Conservation (phyloP, 2,113 vertebrate genomes). For the Ellobius talpinus region DNA sequence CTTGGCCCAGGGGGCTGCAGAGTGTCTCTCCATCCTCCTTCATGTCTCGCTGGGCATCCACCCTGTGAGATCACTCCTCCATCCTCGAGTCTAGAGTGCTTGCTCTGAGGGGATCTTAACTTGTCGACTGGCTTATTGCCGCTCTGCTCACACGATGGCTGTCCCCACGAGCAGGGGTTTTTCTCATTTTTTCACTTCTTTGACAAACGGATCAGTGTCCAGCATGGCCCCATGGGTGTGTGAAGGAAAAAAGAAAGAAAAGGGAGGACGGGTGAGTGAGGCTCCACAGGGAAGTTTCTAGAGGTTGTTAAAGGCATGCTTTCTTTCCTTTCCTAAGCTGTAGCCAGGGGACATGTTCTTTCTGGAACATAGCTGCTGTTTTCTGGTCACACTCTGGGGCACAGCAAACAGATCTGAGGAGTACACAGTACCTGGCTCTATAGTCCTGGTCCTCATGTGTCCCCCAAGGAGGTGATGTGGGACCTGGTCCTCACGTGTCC, state of each 20-base stretch:
- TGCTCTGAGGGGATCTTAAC: neutral
- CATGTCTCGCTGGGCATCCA: neutral
- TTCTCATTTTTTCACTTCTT: neutral
- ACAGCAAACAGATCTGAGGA: neutral
- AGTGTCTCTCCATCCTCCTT: neutral
- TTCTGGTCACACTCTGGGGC: neutral
- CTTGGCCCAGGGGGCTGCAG: neutral
- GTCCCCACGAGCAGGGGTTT: neutral
- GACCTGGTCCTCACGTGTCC: neutral
- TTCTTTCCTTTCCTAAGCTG: neutral
- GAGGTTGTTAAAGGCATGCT: neutral
- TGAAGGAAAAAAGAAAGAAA: neutral
- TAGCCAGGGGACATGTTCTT: neutral
- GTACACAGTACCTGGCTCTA: neutral
- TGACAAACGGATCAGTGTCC: neutral
- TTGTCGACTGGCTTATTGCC: neutral
- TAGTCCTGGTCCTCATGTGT: neutral
- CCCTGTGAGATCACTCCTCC: neutral
- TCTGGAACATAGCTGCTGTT: neutral
- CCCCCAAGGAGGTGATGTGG: neutral
- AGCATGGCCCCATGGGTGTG: neutral
- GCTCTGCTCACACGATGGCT: neutral
- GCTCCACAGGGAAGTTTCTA: neutral
- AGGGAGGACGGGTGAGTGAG: neutral
- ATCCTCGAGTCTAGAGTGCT: neutral